Percentiles rank a stretch among this genome's conserved stretches.
phyloP scores from a whole-genome alignment of 2,888 invertebrate genomes.

The Agonopterix alstromeriana region DNA sequence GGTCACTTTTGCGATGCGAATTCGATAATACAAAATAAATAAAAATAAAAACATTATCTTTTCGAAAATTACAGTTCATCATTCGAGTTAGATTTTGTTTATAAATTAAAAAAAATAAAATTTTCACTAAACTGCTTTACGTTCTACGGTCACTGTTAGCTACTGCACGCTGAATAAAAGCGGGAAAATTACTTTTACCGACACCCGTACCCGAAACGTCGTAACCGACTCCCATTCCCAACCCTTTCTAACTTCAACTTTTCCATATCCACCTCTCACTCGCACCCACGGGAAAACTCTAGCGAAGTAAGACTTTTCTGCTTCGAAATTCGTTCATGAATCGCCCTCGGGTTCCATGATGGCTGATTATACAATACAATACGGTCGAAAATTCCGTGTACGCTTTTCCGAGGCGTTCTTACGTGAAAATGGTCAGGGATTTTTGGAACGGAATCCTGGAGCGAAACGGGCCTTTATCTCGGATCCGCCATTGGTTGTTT shows the following conservation, averaged over 20 bases:
- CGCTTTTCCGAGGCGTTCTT: conserved; percentile 35
- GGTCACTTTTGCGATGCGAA: no score
- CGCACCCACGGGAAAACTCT: conserved; percentile 33
- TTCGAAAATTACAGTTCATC: no score
- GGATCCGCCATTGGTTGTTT: conserved; percentile 70
- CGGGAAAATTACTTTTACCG: conserved; percentile 67
- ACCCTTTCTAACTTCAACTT: conserved; percentile 30
- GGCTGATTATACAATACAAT: conserved; percentile 75
- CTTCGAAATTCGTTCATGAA: conserved; percentile 45
- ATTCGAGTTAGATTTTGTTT: no score
- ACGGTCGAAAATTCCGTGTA: conserved; percentile 53
- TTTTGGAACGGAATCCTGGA: conserved; percentile 31
- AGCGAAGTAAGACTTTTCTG: conserved; percentile 63
- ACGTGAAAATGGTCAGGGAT: conserved; percentile 43
- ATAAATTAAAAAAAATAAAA: neutral
- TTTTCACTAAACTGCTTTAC: neutral
- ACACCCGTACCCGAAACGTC: conserved; percentile 33
- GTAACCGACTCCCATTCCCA: conserved; percentile 38
- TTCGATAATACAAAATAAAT: no score
- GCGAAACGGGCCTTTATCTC: conserved; percentile 63
- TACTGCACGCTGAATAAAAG: conserved; percentile 60
- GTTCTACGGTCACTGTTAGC: conserved; percentile 19
- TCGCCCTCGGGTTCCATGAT: conserved; percentile 71
- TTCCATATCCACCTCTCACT: conserved; percentile 28
- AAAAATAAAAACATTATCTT: no score